Base-by-base conservation (phyloP, 2,113 vertebrate species). In the Columba livia region DNA sequence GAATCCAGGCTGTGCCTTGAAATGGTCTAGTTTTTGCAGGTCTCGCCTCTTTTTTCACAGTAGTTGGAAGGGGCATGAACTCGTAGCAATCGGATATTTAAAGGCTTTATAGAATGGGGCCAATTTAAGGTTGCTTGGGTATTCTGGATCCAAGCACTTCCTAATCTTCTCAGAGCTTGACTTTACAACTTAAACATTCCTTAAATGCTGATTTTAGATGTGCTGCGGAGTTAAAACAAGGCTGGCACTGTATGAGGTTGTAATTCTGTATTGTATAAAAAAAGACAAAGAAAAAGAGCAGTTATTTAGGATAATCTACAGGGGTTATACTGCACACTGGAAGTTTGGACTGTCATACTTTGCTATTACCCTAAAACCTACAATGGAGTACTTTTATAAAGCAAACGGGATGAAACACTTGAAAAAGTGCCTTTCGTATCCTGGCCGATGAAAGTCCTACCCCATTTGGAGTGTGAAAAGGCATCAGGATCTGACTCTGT, bases 11-110 rank as follows among this genome's bases (percentile, higher is more conserved):
- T 64, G 70, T 94, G 78, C 84, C 77, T 95, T 62, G 19, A 91
- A 95, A 91, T 4, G 31, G 70, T 77, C 80, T 29, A 1, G 1
- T 66, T 94, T 97, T 87, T 94, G 65, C 80, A 92, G 57, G 48
- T 94, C 89, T 96, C 15, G 32, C 73, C 93, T 94, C 73, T 73
- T 84, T 94, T 92, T 93, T 91, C 81, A 64, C 91, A 85, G 89
- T 62, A 95, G 93, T 96, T 96, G 91, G 89, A 95, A 91, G 93
- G 94, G 94, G 93, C 91, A 96, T 91, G 96, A 95, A 96, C 93
- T 96, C 93, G 87, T 58, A 96, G 87, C 84, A 95, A 79, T 91
- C 3, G 28, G n/a, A 89, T 94, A 86, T 89, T 95, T 82, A 70
- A 89, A 91, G 86, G 53, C 62, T 94, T 94, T 72, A 73, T 83